phyloP scores from a whole-genome alignment of 2,888 invertebrate genomes.

The Acanthopleura granulata region DNA sequence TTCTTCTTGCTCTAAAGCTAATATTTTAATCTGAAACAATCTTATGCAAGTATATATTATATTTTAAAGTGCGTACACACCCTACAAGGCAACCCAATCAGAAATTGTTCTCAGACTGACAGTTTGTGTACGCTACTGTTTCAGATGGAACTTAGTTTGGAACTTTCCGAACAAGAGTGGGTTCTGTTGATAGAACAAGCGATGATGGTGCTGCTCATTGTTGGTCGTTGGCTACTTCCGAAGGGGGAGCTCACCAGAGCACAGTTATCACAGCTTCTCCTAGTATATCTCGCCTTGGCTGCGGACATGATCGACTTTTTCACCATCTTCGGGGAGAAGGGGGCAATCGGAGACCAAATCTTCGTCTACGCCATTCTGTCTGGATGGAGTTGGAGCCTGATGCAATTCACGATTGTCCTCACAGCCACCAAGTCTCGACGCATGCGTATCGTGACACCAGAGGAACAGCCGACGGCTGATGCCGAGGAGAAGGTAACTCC shows the following conservation, averaged over 20 bases:
- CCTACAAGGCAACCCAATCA: too few relatives aligned
- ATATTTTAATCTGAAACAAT: too few relatives aligned
- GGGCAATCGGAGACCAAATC: conserved; percentile 49
- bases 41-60: too few relatives aligned
- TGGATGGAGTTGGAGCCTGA: conserved; percentile 63
- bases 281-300: conserved; percentile 69
- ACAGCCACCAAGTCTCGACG: conserved; percentile 58
- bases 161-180: conserved; percentile 45
- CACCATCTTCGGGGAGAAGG: conserved; percentile 53
- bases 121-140: not conserved
- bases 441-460: conserved; percentile 25
- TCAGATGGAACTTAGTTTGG: conserved; percentile 38
- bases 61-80: too few relatives aligned
- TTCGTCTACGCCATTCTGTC: conserved; percentile 58
- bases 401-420: conserved; percentile 66
- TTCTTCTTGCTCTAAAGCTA: too few relatives aligned
- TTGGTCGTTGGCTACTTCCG: conserved; percentile 62
- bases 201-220: conserved; percentile 54
- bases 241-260: conserved; percentile 63
- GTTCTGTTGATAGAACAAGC: conserved; percentile 56
- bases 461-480: conserved; percentile 12
- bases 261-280: conserved; percentile 68
- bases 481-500: conserved; percentile 20
- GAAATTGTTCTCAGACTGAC: too few relatives aligned
- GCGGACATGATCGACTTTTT: conserved; percentile 62